phyloP scores from a whole-genome alignment of 2,888 invertebrate species.

The Metalampra italica region DNA sequence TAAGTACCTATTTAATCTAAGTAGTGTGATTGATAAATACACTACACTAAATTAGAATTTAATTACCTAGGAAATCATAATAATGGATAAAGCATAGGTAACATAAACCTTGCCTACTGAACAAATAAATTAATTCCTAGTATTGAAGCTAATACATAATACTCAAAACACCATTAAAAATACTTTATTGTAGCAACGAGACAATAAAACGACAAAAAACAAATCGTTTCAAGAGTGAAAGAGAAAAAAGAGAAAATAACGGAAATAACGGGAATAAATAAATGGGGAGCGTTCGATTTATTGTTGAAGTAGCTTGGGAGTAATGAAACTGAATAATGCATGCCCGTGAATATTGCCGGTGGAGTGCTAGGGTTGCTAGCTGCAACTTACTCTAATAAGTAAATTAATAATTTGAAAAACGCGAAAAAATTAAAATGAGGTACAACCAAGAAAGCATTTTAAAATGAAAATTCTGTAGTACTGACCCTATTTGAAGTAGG shows the following conservation, averaged over 20 bases:
- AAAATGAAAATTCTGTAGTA: too few species aligned
- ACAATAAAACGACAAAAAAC: neutral
- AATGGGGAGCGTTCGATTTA: constrained; percentile 63
- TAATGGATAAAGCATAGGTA: too few species aligned
- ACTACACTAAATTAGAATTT: too few species aligned
- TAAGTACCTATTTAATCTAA: too few species aligned
- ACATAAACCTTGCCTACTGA: neutral
- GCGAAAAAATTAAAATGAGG: too few species aligned
- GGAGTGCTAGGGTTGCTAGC: constrained; percentile 41
- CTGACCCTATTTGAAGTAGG: too few species aligned
- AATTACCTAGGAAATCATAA: too few species aligned
- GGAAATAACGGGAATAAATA: constrained; percentile 36
- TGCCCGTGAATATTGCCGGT: constrained; percentile 60
- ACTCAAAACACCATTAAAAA: neutral
- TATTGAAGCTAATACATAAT: neutral
- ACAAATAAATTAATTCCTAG: neutral
- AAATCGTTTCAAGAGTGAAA: neutral
- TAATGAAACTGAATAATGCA: constrained; percentile 78
- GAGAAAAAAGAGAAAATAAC: neutral
- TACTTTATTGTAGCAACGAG: neutral
- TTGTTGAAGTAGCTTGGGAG: constrained; percentile 65
- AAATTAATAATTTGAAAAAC: neutral
- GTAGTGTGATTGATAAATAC: too few species aligned
- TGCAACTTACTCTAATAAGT: neutral
- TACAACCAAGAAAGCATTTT: too few species aligned